Conservation (phyloP, 1,140 invertebrate species). For the Listronotus bonariensis region DNA sequence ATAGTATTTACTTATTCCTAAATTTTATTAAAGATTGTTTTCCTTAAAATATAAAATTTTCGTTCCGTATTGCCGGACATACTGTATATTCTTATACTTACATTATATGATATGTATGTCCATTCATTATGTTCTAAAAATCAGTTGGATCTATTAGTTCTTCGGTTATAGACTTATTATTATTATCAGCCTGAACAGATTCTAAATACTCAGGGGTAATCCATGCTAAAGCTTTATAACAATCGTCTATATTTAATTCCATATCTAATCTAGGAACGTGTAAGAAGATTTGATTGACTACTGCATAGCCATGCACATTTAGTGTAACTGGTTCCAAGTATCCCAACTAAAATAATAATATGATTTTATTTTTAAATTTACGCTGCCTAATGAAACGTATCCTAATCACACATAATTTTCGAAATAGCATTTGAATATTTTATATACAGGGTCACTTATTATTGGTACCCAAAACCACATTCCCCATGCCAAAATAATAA, state of each 20-base stretch:
- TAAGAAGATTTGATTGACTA: constrained; percentile 55
- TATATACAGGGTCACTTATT: too few relatives aligned
- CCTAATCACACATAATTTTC: not conserved
- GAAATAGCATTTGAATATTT: not conserved
- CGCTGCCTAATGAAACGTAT: not conserved
- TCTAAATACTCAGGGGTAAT: constrained; percentile 42
- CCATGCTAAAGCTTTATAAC: constrained; percentile 45
- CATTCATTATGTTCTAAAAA: constrained; percentile 26
- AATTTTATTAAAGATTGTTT: too few relatives aligned
- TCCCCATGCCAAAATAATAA: too few relatives aligned
- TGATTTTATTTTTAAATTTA: not conserved
- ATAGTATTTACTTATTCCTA: too few relatives aligned
- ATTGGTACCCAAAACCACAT: too few relatives aligned
- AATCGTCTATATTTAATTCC: constrained; percentile 42
- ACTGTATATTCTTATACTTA: too few relatives aligned
- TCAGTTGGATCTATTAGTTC: constrained; percentile 4
- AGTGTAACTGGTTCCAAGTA: constrained; percentile 49
- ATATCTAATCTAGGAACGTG: constrained; percentile 44
- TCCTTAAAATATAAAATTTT: too few relatives aligned
- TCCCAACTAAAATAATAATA: constrained; percentile 44
- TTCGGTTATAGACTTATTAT: constrained; percentile 2
- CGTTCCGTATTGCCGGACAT: too few relatives aligned
- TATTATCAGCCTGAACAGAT: constrained; percentile 1
- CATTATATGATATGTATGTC: constrained; percentile 22
- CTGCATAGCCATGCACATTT: constrained; percentile 50